These are phyloP conservation scores for Philereme vetulata DNA, from an alignment of 2,888 invertebrate species.

Conservation along the genomic window DNA sequence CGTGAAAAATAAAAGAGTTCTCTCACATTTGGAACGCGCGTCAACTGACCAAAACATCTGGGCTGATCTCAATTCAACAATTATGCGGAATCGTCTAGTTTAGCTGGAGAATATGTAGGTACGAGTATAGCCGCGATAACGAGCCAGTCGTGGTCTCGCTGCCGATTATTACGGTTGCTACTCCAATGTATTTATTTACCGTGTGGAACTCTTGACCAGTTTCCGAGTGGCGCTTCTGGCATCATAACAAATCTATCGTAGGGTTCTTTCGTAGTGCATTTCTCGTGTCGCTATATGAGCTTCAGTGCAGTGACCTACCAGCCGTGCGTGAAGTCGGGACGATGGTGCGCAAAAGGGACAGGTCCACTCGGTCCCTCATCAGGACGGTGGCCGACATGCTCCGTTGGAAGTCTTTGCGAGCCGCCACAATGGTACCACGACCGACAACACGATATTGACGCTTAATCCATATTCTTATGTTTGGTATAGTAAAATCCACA, in stretches of 20 bases:
- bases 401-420: slow-evolving; percentile 70
- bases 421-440: slow-evolving; percentile 67
- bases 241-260: slow-evolving; percentile 55
- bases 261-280: slow-evolving; percentile 50
- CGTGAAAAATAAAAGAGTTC: slow-evolving; percentile 55
- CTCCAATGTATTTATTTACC: slow-evolving; percentile 58
- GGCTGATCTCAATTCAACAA: slow-evolving; percentile 66
- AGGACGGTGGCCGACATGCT: slow-evolving; percentile 77
- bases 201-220: slow-evolving; percentile 49
- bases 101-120: slow-evolving; percentile 70
- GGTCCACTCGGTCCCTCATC: slow-evolving; percentile 70
- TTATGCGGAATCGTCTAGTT: slow-evolving; percentile 64
- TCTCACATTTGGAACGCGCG: slow-evolving; percentile 68
- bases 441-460: slow-evolving; percentile 42
- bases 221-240: slow-evolving; percentile 45
- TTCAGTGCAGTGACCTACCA: slow-evolving; percentile 76
- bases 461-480: slow-evolving; percentile 17
- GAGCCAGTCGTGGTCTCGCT: slow-evolving; percentile 78
- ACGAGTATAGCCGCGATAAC: slow-evolving; percentile 73
- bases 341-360: slow-evolving; percentile 79
- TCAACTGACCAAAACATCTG: slow-evolving; percentile 72
- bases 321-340: slow-evolving; percentile 78
- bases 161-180: slow-evolving; percentile 80
- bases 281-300: slow-evolving; percentile 52
- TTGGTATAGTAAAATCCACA: background rate